These are phyloP conservation scores for Zootoca vivipara DNA, from an alignment of 2,113 vertebrate genomes.

Conservation along the genomic window DNA sequence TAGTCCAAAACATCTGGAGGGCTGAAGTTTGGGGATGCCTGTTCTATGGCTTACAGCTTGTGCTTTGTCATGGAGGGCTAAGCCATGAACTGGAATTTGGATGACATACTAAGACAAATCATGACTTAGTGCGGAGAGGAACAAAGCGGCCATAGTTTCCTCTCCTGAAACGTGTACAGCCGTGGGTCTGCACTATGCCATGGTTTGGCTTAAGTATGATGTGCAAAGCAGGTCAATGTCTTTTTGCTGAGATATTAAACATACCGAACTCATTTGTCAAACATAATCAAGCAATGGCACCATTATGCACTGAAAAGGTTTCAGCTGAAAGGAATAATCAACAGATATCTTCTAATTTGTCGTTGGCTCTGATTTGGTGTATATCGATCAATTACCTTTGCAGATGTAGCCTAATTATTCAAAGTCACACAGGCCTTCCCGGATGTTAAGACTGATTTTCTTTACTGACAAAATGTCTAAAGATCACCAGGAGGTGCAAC, in stretches of 20 bases:
- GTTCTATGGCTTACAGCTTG: too few species aligned
- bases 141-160: too few species aligned
- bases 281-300: not conserved
- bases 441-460: slow-evolving; percentile 62
- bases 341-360: not conserved
- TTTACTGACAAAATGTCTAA: slow-evolving; percentile 61
- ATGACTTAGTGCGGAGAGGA: too few species aligned
- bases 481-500: slow-evolving; percentile 52
- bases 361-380: slow-evolving; percentile 31
- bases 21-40: too few species aligned
- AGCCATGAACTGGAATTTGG: too few species aligned
- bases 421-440: slow-evolving; percentile 63
- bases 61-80: too few species aligned
- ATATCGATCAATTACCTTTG: slow-evolving; percentile 54
- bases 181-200: too few species aligned
- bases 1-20: too few species aligned
- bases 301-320: not conserved
- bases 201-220: too few species aligned
- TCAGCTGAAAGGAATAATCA: not conserved
- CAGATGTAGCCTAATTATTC: slow-evolving; percentile 53
- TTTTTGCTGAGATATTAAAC: not conserved
- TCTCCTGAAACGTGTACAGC: too few species aligned
- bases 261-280: slow-evolving; percentile 10
- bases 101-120: too few species aligned
- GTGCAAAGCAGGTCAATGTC: not conserved